Conservation (phyloP, 2,797 vertebrate genomes). For the Gallinago nigripennis region DNA sequence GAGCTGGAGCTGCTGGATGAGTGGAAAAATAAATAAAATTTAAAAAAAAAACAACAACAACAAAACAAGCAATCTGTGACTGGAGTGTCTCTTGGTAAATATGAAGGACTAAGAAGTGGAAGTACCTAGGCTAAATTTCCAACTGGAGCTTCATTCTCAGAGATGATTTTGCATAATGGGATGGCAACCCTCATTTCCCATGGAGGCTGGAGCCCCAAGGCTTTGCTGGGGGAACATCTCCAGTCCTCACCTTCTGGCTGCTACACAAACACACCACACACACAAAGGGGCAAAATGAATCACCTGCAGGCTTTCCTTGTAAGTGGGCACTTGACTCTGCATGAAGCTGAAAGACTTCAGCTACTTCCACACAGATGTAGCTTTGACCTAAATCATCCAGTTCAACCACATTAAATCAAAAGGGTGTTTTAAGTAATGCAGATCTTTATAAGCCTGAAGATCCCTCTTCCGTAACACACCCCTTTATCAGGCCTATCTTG, state of each 20-base stretch:
- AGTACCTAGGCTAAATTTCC: background rate
- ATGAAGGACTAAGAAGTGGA: background rate
- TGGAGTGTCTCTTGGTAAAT: background rate
- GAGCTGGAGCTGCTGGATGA: background rate
- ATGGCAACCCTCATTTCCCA: background rate
- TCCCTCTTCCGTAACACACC: fast-evolving
- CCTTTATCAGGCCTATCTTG: background rate
- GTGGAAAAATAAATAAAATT: background rate
- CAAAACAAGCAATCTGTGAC: background rate
- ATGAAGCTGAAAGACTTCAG: background rate
- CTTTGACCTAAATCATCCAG: background rate
- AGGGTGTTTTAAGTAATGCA: background rate
- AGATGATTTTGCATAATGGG: background rate
- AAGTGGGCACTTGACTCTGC: background rate
- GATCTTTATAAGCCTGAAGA: background rate
- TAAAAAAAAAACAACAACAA: background rate
- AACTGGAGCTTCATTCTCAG: background rate
- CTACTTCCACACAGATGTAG: background rate
- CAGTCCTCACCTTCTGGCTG: background rate
- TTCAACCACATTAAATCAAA: background rate
- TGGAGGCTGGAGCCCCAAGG: background rate
- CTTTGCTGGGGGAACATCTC: background rate
- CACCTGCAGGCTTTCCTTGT: background rate
- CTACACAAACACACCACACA: background rate
- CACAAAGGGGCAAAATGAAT: background rate